phyloP scores from a whole-genome alignment of 2,797 vertebrate genomes.

The Semotilus atromaculatus region DNA sequence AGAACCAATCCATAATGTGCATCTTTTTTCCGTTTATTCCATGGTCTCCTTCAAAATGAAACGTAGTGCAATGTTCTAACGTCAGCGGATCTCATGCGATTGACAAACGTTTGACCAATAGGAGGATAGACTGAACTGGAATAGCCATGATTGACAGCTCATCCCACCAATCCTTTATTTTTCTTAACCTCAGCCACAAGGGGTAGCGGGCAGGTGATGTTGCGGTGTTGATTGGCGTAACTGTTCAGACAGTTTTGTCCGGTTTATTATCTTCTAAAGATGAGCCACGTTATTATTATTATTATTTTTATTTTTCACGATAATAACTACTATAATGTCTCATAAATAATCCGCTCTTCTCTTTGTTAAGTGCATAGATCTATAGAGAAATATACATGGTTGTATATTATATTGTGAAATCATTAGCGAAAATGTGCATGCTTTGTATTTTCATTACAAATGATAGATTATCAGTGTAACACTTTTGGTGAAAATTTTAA shows the following conservation, averaged over 20 bases:
- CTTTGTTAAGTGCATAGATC: background rate
- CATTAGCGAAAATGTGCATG: background rate
- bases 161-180: slow-evolving; percentile 21
- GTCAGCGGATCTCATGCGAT: slow-evolving; percentile 26
- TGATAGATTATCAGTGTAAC: background rate
- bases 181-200: background rate
- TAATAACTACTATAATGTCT: background rate
- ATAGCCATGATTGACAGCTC: slow-evolving; percentile 19
- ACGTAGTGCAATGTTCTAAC: background rate
- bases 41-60: background rate
- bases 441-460: background rate
- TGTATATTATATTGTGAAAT: background rate
- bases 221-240: background rate
- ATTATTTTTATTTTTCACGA: background rate
- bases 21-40: background rate
- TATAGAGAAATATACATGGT: background rate
- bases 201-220: slow-evolving; percentile 38
- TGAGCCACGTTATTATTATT: background rate
- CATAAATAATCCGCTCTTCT: background rate
- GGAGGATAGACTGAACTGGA: background rate
- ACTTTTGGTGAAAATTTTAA: background rate
- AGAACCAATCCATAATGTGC: background rate
- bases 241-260: background rate
- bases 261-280: background rate
- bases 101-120: slow-evolving; percentile 54